Conservation (phyloP, 1,140 invertebrate species). For the Trissolcus basalis region DNA sequence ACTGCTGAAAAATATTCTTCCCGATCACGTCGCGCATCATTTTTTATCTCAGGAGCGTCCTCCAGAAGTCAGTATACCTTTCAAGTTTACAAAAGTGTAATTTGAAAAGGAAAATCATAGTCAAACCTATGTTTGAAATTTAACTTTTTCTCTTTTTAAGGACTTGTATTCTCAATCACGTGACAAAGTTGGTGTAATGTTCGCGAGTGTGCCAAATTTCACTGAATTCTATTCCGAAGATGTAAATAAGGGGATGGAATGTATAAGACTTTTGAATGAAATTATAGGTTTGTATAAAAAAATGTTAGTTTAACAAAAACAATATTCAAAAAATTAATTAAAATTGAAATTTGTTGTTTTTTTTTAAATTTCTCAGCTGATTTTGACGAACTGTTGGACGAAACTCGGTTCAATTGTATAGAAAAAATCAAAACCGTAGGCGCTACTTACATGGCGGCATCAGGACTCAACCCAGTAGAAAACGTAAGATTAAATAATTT, state of each 20-base stretch:
- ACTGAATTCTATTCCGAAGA: slow-evolving; percentile 99
- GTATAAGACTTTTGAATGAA: slow-evolving; percentile 97
- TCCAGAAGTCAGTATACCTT: slow-evolving; percentile 79
- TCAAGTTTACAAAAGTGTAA: no score
- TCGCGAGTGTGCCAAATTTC: slow-evolving; percentile 98
- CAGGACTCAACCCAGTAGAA: slow-evolving; percentile 90
- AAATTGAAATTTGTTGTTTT: no score
- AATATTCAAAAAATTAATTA: not conserved
- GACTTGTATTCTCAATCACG: slow-evolving; percentile 96
- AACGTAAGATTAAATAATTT: slow-evolving; percentile 74
- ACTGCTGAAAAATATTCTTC: slow-evolving; percentile 94
- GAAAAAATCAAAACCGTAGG: slow-evolving; percentile 99
- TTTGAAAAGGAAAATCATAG: no score
- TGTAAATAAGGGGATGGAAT: slow-evolving; percentile 97
- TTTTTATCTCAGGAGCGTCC: slow-evolving; percentile 88
- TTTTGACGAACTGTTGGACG: slow-evolving; percentile 94
- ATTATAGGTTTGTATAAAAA: slow-evolving; percentile 86
- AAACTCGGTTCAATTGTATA: slow-evolving; percentile 91
- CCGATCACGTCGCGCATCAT: slow-evolving; percentile 95
- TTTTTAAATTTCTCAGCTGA: slow-evolving; percentile 80
- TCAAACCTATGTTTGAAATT: no score
- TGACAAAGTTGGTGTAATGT: slow-evolving; percentile 96
- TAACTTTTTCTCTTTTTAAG: no score
- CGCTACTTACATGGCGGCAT: slow-evolving; percentile 98
- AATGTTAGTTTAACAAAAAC: not conserved